Percentiles rank a stretch among this genome's conserved stretches.
Evolutionary conservation across 1,140 invertebrate species (phyloP).

Genomic region (Pomacea maculata): DNA sequence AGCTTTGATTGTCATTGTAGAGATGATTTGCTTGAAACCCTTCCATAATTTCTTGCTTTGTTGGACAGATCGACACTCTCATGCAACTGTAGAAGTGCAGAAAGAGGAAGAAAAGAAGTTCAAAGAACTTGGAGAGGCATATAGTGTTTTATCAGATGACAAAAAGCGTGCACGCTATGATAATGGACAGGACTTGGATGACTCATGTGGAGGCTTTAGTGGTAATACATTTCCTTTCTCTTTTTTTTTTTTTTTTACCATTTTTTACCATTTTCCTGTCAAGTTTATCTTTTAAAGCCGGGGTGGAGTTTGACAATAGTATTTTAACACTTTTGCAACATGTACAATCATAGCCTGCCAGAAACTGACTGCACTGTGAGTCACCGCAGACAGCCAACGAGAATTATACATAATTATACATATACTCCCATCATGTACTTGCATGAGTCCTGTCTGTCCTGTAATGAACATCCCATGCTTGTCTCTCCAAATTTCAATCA

Average conservation of each 20-base stretch:
- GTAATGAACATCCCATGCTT: too few relatives aligned
- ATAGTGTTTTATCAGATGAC: constrained; percentile 61
- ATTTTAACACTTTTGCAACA: not conserved
- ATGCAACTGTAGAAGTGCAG: constrained; percentile 82
- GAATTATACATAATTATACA: too few relatives aligned
- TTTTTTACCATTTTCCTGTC: not conserved
- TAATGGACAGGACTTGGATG: constrained; percentile 63
- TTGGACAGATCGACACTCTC: constrained; percentile 83
- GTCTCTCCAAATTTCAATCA: too few relatives aligned
- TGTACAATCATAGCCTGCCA: too few relatives aligned
- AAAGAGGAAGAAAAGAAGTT: constrained; percentile 85
- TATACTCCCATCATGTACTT: too few relatives aligned
- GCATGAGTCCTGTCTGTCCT: too few relatives aligned
- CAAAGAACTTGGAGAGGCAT: constrained; percentile 66
- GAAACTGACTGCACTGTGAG: too few relatives aligned
- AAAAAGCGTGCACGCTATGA: constrained; percentile 64
- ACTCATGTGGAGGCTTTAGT: constrained; percentile 42
- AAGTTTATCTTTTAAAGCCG: not conserved
- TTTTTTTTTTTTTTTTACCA: not conserved
- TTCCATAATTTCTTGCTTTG: not conserved
- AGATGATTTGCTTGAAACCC: not conserved
- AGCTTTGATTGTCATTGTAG: not conserved
- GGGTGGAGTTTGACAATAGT: not conserved
- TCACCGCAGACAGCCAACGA: too few relatives aligned
- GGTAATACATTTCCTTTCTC: constrained; percentile 9